Base-by-base conservation (phyloP, 2,888 invertebrate species). In the Mesopsocus fuscifrons region DNA sequence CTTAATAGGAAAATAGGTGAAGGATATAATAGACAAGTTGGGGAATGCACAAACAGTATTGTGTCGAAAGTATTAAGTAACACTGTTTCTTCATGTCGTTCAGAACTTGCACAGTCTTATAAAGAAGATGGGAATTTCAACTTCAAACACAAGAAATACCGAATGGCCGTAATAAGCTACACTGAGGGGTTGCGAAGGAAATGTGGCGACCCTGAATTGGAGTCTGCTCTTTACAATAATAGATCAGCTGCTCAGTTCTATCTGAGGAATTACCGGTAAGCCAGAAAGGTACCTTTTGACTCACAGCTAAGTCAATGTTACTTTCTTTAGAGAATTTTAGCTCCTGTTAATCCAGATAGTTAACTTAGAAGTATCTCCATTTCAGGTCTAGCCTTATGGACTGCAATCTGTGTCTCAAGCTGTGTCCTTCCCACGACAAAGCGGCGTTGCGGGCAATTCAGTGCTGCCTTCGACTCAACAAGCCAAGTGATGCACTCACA, bases 111-210 rank as follows among this genome's bases (percentile, higher is more conserved):
- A 0, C 63, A 66, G 1, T 81, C 75, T 50, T 91, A 92, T 57
- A 95, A 94, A 59, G 88, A 89, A 44, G 97, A 97, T 63, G 98
- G 97, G 0, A 94, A 94, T 59, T 83, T 83, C 51, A 85, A 94
- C 61, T 94, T 91, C 59, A 87, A 91, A 56, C 75, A 81, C 55
- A 92, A 88, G 58, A 92, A 95, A 56, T 98, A 92, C 57, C 69
- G 87, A 48, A 67, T 88, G 57, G 88, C 94, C 1, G 75, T 91
- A 47, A 62, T 80, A 43, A 77, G 80, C 43, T 94, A 94, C 57
- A 85, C 88, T 0, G 89, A 91, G 61, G 97, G 87, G 1, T 72
- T 97, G 32, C 82, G 77, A 59, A 67, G 72, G 2, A 77, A 77
- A 53, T 82, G 82, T 58, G 62, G 66, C 0, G 67, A 79, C 49